Base-by-base conservation (phyloP, 2,888 invertebrate genomes). In the Nomada fucata region DNA sequence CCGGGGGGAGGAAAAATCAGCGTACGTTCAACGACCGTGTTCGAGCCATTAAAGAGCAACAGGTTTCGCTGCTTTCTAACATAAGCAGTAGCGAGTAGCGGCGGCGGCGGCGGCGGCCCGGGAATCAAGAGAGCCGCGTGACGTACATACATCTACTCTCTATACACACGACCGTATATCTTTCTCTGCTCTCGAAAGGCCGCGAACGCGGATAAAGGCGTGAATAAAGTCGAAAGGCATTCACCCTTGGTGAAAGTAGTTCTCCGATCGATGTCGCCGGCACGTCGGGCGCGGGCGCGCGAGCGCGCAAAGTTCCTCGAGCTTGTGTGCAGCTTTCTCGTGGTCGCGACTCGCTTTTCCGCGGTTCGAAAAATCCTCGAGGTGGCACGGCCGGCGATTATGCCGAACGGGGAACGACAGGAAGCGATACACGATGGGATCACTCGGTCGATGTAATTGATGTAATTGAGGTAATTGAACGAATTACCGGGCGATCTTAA, bases 231-330 rank as follows among this genome's bases (percentile, higher is more conserved):
- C 80, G 88, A 88, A 88, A 90, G 91, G 86, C 90, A 89, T 91
- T 91, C 90, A 91, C 91, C 91, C 89, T 91, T 87, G 89, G 90
- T 91, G 90, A 91, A 91, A 91, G 91, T 91, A 87, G 86, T 88
- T 86, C 82, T 85, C 78, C 89, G 89, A 86, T 89, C 85, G 85
- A 88, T 88, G 88, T 83, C 88, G 83, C 79, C 75, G 69, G 67
- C 65, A 53, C 74, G 76, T 68, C 67, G 73, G 36, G 36, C 69
- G 63, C 60, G 64, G 73, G 79, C 74, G 80, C 70, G 36, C 69
- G 63, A 57, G 64, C 75, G 78, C 74, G 80, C 70, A 77, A 79
- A 74, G 10, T 23, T 57, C 47, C 18, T 44, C 71, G 44, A 57
- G 63, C 55, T 63, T 63, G 42, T 44, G 2, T 42, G 42, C 67